These are phyloP conservation scores for Gymnodraco acuticeps DNA, from an alignment of 2,797 vertebrate species.

Conservation along the genomic window DNA sequence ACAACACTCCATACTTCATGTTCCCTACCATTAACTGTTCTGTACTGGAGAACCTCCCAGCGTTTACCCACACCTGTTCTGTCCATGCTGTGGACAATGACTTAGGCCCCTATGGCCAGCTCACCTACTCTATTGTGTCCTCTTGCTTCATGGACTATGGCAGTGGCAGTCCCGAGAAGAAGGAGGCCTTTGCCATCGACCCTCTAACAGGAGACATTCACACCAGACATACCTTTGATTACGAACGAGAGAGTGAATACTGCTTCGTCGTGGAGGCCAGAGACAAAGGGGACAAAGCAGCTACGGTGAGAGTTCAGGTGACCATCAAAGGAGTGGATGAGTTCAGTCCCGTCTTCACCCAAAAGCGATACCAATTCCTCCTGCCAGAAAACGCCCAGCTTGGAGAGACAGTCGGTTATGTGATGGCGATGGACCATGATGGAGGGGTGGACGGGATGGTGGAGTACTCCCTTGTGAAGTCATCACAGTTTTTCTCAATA, in stretches of 20 bases:
- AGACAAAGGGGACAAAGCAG: constrained; percentile 88
- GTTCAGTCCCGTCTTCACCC: constrained; percentile 92
- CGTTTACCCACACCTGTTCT: constrained; percentile 87
- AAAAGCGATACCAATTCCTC: constrained; percentile 89
- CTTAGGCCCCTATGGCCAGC: constrained; percentile 87
- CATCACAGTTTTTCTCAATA: constrained; percentile 88
- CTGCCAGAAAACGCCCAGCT: constrained; percentile 82
- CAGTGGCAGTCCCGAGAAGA: constrained; percentile 77
- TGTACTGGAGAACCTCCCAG: constrained; percentile 89
- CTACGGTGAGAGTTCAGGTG: constrained; percentile 88
- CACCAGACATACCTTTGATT: constrained; percentile 90
- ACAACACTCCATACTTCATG: constrained; percentile 90
- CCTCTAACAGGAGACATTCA: constrained; percentile 89
- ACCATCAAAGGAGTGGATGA: constrained; percentile 91
- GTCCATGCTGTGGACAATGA: constrained; percentile 91
- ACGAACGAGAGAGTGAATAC: constrained; percentile 88
- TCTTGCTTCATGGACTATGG: constrained; percentile 85
- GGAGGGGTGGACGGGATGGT: constrained; percentile 91
- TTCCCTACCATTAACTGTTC: constrained; percentile 87
- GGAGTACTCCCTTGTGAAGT: constrained; percentile 86
- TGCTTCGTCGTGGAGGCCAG: constrained; percentile 91
- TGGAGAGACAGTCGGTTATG: constrained; percentile 87
- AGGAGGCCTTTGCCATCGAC: constrained; percentile 90
- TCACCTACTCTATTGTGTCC: constrained; percentile 91
- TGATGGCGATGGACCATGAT: constrained; percentile 91